A percentile compares a stretch with the other conserved stretches of the same genome.
These are phyloP conservation scores for Druon quercuslanigerum DNA, from an alignment of 1,140 invertebrate genomes.

Conservation along the genomic window DNA sequence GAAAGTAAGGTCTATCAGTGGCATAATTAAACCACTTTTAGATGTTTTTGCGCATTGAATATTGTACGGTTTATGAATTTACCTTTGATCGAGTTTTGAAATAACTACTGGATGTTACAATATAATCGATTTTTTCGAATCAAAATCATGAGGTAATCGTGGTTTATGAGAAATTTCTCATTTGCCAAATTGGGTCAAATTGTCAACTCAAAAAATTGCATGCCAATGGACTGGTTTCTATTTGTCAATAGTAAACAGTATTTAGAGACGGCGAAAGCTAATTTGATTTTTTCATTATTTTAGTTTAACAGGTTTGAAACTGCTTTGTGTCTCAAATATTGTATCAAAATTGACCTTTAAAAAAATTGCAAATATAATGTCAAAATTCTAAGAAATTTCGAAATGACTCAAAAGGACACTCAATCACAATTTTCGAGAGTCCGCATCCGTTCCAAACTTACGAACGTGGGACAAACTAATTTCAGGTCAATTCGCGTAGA, in stretches of 20 bases:
- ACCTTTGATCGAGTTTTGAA: too few species aligned
- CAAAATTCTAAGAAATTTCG: too few species aligned
- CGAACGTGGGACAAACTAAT: not conserved
- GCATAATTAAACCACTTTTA: too few species aligned
- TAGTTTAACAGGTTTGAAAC: too few species aligned
- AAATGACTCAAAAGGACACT: not conserved
- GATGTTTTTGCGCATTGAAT: not conserved
- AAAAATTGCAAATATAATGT: too few species aligned
- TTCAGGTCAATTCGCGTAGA: constrained; percentile 1
- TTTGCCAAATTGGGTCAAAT: constrained; percentile 40
- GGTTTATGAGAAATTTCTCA: constrained; percentile 8
- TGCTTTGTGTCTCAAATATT: too few species aligned
- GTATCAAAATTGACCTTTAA: too few species aligned
- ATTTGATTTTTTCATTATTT: too few species aligned
- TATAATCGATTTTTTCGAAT: constrained; percentile 8
- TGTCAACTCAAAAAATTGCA: constrained; percentile 35
- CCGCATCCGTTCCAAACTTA: not conserved
- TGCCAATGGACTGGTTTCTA: constrained; percentile 45
- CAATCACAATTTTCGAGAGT: not conserved
- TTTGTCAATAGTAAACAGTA: not conserved
- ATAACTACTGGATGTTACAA: not conserved
- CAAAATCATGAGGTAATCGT: constrained; percentile 3
- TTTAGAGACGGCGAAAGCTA: not conserved
- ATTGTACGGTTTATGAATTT: not conserved
- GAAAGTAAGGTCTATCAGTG: too few species aligned